Evolutionary conservation across 64 coral and sea anemone species (phyloP), one percentile per base, ranked within the genome.

Genomic region (Montipora sp.): DNA sequence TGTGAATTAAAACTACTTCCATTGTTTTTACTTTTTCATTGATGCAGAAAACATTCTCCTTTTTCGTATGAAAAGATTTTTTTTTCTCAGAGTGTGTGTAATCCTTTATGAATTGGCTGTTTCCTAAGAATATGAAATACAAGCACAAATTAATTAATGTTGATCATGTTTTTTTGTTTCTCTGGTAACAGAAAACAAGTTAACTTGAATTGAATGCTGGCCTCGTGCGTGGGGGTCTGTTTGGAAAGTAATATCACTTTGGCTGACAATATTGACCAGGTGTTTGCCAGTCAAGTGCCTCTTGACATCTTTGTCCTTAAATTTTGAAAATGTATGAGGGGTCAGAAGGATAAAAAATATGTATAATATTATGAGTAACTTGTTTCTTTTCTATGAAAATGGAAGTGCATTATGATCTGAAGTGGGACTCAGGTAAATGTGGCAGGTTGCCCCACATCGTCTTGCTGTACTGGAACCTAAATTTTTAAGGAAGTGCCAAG

Each of bases 141-240:
- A 36, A 36, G 36, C 36, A 44, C 18, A 13, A 5, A 3, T 49
- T 8, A 15, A 16, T 63, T 10, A 10, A 85, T 85, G 66, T 85
- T 85, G 82, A 49, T 85, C 36, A 36, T 19, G 14, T 85, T 43
- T 50, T 73, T 8, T 12, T 50, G 61, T 85, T 66, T 48, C 82
- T 71, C 7, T 50, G 65, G 82, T 9, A 18, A 85, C 82, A 49
- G 81, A 48, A 5, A 59, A 77, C 27, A 78, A 61, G 71, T 50
- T 63, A 85, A 85, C 53, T 8, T 11, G 47, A n/a, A 47, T 71
- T 22, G 18, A 48, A 69, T 67, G n/a, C 60, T 23, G 24, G 45
- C 55, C 80, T 61, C 47, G 13, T 48, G 47, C 18, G 11, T 43
- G 27, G 13, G 15, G 21, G 27, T 61, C 24, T 44, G 27, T 24